phyloP scores from a whole-genome alignment of 2,888 invertebrate genomes.

The Nycteola revayana region DNA sequence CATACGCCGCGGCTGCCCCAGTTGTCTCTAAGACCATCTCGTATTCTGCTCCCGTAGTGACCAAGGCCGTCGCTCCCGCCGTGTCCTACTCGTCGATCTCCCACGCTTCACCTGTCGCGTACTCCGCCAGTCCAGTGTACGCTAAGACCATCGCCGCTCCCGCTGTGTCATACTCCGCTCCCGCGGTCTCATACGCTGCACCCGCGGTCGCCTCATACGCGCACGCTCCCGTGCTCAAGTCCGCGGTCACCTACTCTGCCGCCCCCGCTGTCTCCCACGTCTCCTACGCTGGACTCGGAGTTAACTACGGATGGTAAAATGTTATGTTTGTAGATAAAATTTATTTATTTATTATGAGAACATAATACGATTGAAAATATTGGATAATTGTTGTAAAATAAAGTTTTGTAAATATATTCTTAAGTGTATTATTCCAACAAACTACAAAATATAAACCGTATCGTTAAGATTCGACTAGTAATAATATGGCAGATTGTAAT shows the following conservation, averaged over 20 bases:
- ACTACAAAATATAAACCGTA: no score
- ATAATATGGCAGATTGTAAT: no score
- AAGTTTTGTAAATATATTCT: no score
- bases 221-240: slow-evolving; percentile 45
- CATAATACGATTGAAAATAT: slow-evolving; percentile 9
- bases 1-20: slow-evolving; percentile 37
- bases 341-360: slow-evolving; percentile 12
- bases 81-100: slow-evolving; percentile 58
- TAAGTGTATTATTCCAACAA: no score
- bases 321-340: slow-evolving; percentile 24
- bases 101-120: slow-evolving; percentile 54
- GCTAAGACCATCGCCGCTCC: slow-evolving; percentile 38
- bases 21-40: slow-evolving; percentile 22
- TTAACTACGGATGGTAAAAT: slow-evolving; percentile 67
- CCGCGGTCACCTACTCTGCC: slow-evolving; percentile 58
- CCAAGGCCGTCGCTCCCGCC: slow-evolving; percentile 55
- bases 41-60: slow-evolving; percentile 45
- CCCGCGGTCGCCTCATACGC: slow-evolving; percentile 43
- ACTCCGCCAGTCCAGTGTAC: slow-evolving; percentile 49
- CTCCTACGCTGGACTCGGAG: slow-evolving; percentile 83
- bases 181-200: slow-evolving; percentile 43
- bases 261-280: slow-evolving; percentile 64
- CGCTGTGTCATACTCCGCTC: slow-evolving; percentile 56
- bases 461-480: no score
- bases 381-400: no score